phyloP scores from a whole-genome alignment of 2,797 vertebrate genomes.

The Gouania willdenowi region DNA sequence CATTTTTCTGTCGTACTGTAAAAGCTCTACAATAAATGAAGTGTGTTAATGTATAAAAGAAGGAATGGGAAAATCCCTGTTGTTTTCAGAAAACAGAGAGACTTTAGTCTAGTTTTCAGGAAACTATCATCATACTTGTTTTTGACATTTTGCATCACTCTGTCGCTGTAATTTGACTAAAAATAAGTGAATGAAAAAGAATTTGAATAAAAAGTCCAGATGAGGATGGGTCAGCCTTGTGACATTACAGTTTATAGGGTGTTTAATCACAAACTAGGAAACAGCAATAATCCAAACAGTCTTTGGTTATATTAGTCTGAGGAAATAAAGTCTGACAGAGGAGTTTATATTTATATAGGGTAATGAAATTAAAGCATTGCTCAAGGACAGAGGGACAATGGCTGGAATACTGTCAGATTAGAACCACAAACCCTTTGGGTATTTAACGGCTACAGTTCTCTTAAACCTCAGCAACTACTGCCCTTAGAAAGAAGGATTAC shows the following conservation, averaged over 20 bases:
- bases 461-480: too few species aligned
- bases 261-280: not conserved
- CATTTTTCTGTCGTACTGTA: slow-evolving; percentile 59
- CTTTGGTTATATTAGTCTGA: not conserved
- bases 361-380: too few species aligned
- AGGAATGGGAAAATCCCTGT: slow-evolving; percentile 48
- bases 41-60: too few species aligned
- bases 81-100: slow-evolving; percentile 23
- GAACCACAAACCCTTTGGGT: too few species aligned
- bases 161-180: not conserved
- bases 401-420: too few species aligned
- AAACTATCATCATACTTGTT: slow-evolving; percentile 5
- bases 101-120: slow-evolving; percentile 39
- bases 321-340: too few species aligned
- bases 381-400: too few species aligned
- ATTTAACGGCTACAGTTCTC: too few species aligned
- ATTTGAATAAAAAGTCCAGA: not conserved
- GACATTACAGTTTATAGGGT: not conserved
- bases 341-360: too few species aligned
- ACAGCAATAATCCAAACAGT: not conserved
- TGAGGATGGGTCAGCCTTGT: not conserved
- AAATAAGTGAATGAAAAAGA: not conserved
- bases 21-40: slow-evolving; percentile 64
- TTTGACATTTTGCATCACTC: not conserved
- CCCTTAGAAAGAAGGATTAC: too few species aligned